Conservation (phyloP, 2,888 invertebrate species). For the Asteroscopus sphinx region DNA sequence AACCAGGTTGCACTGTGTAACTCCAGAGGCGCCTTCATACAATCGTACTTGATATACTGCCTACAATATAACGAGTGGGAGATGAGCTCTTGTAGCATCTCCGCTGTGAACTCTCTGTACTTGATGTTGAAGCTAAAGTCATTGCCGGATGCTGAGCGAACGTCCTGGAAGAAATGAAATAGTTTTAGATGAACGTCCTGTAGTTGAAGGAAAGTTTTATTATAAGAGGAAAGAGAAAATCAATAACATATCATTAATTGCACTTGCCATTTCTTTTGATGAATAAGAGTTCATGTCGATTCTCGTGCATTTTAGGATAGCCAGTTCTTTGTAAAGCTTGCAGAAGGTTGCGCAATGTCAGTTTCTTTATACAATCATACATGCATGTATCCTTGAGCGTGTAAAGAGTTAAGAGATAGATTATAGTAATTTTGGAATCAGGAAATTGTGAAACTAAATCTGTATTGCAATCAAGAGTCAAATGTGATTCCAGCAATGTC, state of each 20-base stretch:
- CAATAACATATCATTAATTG: too few species aligned
- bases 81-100: conserved; percentile 97
- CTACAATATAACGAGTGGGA: conserved; percentile 97
- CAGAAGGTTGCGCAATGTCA: neutral
- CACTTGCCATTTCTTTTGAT: too few species aligned
- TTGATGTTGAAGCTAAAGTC: conserved; percentile 96
- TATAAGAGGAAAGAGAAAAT: too few species aligned
- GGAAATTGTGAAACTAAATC: too few species aligned
- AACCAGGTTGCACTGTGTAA: conserved; percentile 97
- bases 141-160: conserved; percentile 93
- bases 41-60: conserved; percentile 97
- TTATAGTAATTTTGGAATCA: neutral
- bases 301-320: too few species aligned
- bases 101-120: conserved; percentile 96
- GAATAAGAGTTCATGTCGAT: too few species aligned
- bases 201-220: too few species aligned
- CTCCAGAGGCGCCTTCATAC: conserved; percentile 96
- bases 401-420: neutral
- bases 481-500: too few species aligned
- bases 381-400: conserved; percentile 13
- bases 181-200: too few species aligned
- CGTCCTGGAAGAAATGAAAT: conserved; percentile 88
- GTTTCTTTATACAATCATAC: conserved; percentile 9
- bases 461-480: too few species aligned
- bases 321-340: neutral